Evolutionary conservation across 2,888 invertebrate species (phyloP).

Genomic region (Nymphalis c-album): DNA sequence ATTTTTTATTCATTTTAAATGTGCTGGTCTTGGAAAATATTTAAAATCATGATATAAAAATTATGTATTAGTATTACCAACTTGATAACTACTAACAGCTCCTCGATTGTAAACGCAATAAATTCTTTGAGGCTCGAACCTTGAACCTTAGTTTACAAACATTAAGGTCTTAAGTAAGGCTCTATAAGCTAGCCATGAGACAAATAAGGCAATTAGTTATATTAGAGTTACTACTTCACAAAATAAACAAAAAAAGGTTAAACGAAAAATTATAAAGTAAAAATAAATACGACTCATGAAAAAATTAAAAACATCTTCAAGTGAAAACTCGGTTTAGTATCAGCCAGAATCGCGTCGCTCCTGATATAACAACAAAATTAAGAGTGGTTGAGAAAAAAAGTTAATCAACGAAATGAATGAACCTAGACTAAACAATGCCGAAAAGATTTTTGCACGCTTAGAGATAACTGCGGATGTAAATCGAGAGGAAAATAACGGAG

Average conservation of each 20-base stretch:
- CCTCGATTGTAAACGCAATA: no score
- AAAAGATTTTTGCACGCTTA: constrained; percentile 32
- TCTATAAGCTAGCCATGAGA: no score
- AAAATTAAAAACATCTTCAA: constrained; percentile 19
- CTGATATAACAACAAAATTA: constrained; percentile 33
- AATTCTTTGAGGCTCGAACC: no score
- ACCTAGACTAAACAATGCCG: constrained; percentile 30
- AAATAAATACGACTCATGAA: constrained; percentile 7
- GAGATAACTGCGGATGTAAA: constrained; percentile 24
- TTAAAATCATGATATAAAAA: no score
- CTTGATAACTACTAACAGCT: no score
- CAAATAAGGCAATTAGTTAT: no score
- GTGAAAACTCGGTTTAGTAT: constrained; percentile 20
- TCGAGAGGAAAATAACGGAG: constrained; percentile 24
- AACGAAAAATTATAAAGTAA: not conserved
- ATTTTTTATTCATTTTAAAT: no score
- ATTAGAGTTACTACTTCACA: no score
- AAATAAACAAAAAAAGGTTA: not conserved
- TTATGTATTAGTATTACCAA: no score
- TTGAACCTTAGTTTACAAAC: no score
- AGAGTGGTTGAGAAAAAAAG: constrained; percentile 35
- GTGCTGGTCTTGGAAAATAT: no score
- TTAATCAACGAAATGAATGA: constrained; percentile 39
- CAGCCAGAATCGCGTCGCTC: constrained; percentile 22
- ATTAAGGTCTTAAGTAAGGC: no score